Evolutionary conservation across 2,888 invertebrate species (phyloP).

Genomic region (Calameuta pallipes): DNA sequence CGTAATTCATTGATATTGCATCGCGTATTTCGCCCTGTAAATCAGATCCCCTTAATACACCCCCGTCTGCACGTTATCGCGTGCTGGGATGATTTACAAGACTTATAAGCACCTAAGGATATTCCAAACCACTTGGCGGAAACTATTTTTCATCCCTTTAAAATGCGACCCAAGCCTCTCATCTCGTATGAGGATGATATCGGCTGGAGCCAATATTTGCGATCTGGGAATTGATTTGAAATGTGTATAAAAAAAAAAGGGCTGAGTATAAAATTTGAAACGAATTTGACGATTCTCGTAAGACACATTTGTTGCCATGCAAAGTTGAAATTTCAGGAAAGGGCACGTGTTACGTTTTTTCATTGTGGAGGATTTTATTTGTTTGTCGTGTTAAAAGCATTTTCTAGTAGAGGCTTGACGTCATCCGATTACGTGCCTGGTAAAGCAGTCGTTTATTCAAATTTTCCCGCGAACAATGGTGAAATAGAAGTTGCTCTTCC

Average conservation of each 20-base stretch:
- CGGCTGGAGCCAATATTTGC: not conserved
- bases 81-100: not conserved
- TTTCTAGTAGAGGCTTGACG: not conserved
- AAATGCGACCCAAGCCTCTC: not conserved
- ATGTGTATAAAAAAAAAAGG: not conserved
- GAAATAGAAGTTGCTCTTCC: not conserved
- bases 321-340: not conserved
- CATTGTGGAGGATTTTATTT: not conserved
- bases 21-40: conserved; percentile 36
- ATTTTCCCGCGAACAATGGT: not conserved
- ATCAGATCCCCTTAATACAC: conserved; percentile 20
- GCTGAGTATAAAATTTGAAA: not conserved
- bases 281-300: not conserved
- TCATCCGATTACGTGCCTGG: not conserved
- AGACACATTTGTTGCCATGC: not conserved
- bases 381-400: not conserved
- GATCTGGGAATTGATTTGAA: not conserved
- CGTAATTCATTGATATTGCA: conserved; percentile 40
- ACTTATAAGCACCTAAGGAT: not conserved
- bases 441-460: not conserved
- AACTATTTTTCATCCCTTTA: not conserved
- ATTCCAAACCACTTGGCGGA: not conserved
- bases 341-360: not conserved
- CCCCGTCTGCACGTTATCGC: not conserved
- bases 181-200: not conserved